Evolutionary conservation across 1,140 invertebrate genomes (phyloP), one percentile per base, ranked within the genome.

Genomic region (Tetranychus urticae): DNA sequence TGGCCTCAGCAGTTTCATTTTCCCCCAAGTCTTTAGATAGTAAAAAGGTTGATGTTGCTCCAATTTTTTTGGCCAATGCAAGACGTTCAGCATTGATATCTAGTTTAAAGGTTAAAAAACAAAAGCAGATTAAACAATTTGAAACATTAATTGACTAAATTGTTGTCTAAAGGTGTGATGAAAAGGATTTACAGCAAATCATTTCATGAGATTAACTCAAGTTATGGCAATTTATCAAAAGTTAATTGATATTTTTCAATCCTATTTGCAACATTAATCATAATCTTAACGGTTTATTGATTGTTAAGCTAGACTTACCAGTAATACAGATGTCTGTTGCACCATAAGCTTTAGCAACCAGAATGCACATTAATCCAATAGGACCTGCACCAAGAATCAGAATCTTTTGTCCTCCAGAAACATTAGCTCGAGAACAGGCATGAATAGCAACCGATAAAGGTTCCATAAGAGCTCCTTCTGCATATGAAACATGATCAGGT

Each of bases 371-470:
- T 8, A 96, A 76, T 36, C 92, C 91, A 66, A 94, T 93, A 10
- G 88, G 88, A 71, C 75, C 92, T 42, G 89, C 86, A 23, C 92
- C 92, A 61, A 85, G 77, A 66, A 97, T 81, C 1, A 97, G 77
- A 48, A 96, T 84, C 39, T 75, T 78, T 14, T 81, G 80, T 0
- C 86, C 87, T 10, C 82, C 76, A 39, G 71, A 77, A 60, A 88
- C 78, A 6, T 78, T 77, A 5, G 80, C 89, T 59, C 88, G 77
- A 63, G 82, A 78, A 68, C 88, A 93, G 48, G 88, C 88, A 72
- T 94, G 88, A 1, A 96, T 86, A 6, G 82, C 91, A 31, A 96
- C 90, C 0, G 88, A 83, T 7, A 97, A 71, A 0, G 92, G 91
- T 70, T 97, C 91, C 57, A 94, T 71, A 2, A 97, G 69, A 1